Conservation (phyloP, 2,797 vertebrate genomes). For the Cyclura pinguis region DNA sequence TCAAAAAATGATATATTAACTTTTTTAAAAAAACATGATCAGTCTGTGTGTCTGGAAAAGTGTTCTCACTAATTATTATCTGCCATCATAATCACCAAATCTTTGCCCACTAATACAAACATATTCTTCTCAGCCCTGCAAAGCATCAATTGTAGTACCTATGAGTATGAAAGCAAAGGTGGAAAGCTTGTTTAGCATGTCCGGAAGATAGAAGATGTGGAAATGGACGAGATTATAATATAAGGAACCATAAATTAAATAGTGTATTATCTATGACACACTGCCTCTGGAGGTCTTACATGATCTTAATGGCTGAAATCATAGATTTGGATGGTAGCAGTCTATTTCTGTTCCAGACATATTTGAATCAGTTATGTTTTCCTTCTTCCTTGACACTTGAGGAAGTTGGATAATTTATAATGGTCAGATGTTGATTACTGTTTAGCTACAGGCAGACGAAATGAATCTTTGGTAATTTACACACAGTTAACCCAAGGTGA, state of each 20-base stretch:
- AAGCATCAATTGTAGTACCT: too few relatives aligned
- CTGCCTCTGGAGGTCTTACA: neutral
- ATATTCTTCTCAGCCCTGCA: neutral
- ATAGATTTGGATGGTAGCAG: neutral
- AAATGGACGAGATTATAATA: neutral
- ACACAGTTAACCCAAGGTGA: constrained; percentile 23
- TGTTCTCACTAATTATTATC: neutral
- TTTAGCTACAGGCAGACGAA: constrained; percentile 22
- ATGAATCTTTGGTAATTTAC: constrained; percentile 12
- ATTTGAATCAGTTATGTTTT: neutral
- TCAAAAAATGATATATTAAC: neutral
- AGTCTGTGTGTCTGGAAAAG: neutral
- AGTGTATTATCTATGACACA: neutral
- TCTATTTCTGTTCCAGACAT: neutral
- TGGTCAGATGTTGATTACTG: constrained; percentile 24
- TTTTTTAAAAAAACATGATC: too few relatives aligned
- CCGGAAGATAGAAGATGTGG: neutral
- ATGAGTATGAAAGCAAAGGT: neutral
- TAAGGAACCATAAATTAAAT: neutral
- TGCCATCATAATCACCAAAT: neutral
- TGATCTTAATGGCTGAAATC: neutral
- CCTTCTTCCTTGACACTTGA: neutral
- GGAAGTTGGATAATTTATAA: neutral
- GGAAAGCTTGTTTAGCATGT: neutral
- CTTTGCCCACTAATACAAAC: neutral